phyloP scores from a whole-genome alignment of 2,113 vertebrate genomes.

The Indicator indicator region DNA sequence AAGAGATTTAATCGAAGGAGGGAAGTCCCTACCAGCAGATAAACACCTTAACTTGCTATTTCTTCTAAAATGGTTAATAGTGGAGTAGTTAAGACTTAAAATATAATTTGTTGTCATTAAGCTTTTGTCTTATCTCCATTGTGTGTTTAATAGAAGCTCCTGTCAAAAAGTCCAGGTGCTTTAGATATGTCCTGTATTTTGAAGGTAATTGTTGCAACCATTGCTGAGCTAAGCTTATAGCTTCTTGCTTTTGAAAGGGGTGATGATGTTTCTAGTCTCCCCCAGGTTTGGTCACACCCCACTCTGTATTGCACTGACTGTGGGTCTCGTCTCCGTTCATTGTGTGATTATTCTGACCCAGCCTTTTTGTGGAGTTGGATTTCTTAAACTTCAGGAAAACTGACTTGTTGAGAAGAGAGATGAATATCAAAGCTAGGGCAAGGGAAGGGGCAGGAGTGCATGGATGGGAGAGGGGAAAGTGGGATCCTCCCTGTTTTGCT shows the following conservation, averaged over 20 bases:
- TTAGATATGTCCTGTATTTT: neutral
- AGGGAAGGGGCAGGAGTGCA: neutral
- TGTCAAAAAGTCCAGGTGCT: neutral
- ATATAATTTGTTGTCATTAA: slow-evolving; percentile 54
- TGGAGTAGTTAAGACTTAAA: slow-evolving; percentile 51
- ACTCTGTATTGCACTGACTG: neutral
- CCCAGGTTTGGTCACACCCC: neutral
- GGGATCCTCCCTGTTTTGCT: neutral
- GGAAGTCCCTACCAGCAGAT: slow-evolving; percentile 30
- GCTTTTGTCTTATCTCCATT: slow-evolving; percentile 39
- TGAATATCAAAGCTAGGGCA: neutral
- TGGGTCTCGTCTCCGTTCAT: neutral
- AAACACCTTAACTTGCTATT: slow-evolving; percentile 63
- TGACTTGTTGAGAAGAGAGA: neutral
- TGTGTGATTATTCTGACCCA: neutral
- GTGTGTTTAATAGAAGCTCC: neutral
- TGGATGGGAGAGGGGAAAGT: neutral
- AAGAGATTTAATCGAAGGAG: slow-evolving; percentile 43
- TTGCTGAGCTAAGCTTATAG: neutral
- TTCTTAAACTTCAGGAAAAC: neutral
- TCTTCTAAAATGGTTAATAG: slow-evolving; percentile 39
- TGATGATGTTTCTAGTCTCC: neutral
- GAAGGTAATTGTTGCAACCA: neutral
- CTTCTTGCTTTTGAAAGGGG: neutral
- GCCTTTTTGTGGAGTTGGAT: neutral